A percentile compares a stretch with the other conserved stretches of the same genome.
Conservation (phyloP, 2,797 vertebrate species). For the Enteromius treurensis region DNA sequence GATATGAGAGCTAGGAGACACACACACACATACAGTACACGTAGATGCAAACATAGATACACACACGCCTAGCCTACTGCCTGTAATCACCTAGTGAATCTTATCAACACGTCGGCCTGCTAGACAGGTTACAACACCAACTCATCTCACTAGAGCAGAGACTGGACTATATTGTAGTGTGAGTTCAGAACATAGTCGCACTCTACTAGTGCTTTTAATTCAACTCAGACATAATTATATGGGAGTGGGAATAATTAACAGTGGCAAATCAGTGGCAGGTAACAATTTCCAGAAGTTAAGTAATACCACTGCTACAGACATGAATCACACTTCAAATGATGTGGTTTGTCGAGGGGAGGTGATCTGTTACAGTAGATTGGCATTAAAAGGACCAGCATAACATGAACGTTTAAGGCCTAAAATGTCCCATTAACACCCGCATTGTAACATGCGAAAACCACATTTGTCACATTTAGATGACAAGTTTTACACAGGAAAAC, state of each 20-base stretch:
- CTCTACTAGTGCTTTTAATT: background rate
- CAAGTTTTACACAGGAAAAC: background rate
- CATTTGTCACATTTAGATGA: background rate
- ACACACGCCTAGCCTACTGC: slow-evolving; percentile 32
- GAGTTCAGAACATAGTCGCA: background rate
- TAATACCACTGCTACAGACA: background rate
- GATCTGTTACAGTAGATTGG: background rate
- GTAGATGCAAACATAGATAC: slow-evolving; percentile 12
- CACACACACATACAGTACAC: background rate
- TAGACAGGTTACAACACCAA: slow-evolving; percentile 69
- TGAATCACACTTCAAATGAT: background rate
- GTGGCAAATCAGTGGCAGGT: background rate
- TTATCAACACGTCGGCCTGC: slow-evolving; percentile 67
- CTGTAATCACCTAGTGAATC: slow-evolving; percentile 72
- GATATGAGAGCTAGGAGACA: slow-evolving; percentile 9
- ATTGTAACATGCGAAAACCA: background rate
- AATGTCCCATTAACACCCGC: background rate
- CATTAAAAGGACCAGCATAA: background rate
- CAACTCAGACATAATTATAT: background rate
- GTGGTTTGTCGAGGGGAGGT: background rate
- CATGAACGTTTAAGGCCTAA: background rate
- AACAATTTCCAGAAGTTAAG: background rate
- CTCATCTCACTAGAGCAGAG: slow-evolving; percentile 57
- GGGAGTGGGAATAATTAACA: background rate
- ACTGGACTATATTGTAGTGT: background rate